Conservation (phyloP, 2,113 vertebrate species). For the Eclectus roratus region DNA sequence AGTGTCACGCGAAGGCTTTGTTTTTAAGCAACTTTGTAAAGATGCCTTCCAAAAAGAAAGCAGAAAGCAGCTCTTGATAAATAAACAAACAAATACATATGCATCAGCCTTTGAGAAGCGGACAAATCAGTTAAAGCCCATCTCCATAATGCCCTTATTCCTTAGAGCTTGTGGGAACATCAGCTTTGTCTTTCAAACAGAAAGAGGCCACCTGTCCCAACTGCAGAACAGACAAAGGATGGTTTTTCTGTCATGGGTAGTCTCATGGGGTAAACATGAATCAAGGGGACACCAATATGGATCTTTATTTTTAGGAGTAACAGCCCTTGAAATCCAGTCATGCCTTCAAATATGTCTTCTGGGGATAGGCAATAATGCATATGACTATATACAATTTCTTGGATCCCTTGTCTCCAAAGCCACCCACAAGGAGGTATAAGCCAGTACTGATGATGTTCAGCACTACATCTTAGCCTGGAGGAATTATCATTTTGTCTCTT, state of each 20-base stretch:
- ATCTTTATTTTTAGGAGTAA: not conserved
- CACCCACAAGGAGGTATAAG: not conserved
- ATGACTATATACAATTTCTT: not conserved
- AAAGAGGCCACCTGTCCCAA: slow-evolving; percentile 27
- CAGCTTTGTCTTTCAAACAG: not conserved
- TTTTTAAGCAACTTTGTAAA: not conserved
- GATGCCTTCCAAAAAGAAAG: not conserved
- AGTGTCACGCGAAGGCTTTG: not conserved
- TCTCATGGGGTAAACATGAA: not conserved
- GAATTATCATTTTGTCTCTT: not conserved
- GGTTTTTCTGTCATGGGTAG: not conserved
- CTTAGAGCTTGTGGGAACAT: not conserved
- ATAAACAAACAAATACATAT: not conserved
- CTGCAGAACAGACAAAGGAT: not conserved
- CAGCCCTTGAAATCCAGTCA: not conserved
- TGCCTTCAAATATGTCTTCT: not conserved
- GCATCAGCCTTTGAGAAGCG: not conserved
- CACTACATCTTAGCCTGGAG: not conserved
- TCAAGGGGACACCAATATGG: not conserved
- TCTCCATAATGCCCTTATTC: slow-evolving; percentile 24
- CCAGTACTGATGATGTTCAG: not conserved
- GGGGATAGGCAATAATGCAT: not conserved
- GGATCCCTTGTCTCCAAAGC: not conserved
- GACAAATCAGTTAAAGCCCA: not conserved
- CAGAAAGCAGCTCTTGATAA: not conserved